Evolutionary conservation across 2,797 vertebrate species (phyloP).

Genomic region (Poecilia velifera): DNA sequence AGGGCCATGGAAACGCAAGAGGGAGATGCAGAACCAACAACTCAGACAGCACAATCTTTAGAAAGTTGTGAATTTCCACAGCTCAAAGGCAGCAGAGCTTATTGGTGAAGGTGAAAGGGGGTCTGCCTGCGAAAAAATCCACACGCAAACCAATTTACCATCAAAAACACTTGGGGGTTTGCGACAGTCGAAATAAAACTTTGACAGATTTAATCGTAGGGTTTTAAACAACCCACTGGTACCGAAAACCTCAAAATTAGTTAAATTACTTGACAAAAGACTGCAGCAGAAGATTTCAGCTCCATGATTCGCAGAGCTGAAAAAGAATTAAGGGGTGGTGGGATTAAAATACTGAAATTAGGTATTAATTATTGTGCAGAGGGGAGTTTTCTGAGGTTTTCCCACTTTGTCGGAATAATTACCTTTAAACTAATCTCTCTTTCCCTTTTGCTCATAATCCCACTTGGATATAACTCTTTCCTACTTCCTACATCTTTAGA

Average conservation of each 20-base stretch:
- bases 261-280: not conserved
- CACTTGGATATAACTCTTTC: constrained; percentile 38
- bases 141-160: not conserved
- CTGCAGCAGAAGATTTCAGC: not conserved
- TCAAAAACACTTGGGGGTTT: not conserved
- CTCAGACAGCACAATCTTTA: too few species aligned
- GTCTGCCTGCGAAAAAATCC: not conserved
- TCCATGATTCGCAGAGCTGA: not conserved
- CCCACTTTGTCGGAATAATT: constrained; percentile 38
- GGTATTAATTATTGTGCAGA: not conserved
- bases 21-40: not conserved
- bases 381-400: constrained; percentile 7
- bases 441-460: constrained; percentile 31
- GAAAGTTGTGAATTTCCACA: not conserved
- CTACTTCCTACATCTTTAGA: constrained; percentile 29
- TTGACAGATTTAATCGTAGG: not conserved
- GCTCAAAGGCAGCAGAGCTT: not conserved
- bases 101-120: not conserved
- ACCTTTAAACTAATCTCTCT: constrained; percentile 26
- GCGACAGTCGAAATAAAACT: not conserved
- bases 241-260: not conserved
- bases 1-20: not conserved
- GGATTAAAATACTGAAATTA: constrained; percentile 13
- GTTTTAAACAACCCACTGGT: not conserved
- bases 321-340: not conserved